Evolutionary conservation across 2,797 vertebrate genomes (phyloP).

Genomic region (Morus bassanus): DNA sequence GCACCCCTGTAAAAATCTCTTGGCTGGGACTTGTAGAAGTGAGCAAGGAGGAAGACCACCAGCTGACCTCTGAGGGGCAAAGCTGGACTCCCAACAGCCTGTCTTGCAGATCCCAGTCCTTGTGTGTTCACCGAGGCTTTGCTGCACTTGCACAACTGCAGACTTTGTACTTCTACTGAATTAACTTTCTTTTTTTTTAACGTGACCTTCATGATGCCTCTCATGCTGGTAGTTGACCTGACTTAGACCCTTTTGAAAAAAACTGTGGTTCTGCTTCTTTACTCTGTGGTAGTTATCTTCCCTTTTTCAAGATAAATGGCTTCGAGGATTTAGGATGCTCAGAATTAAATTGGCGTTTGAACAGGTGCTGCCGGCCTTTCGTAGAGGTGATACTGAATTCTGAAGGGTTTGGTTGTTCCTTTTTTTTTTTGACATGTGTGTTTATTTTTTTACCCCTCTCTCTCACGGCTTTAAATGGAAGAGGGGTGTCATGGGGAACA

Average conservation of each 20-base stretch:
- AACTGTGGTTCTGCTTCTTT: rapidly evolving
- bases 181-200: not conserved
- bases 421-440: not conserved
- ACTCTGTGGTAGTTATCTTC: not conserved
- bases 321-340: not conserved
- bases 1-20: not conserved
- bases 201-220: not conserved
- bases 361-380: not conserved
- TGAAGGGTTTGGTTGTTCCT: not conserved
- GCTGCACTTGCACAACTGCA: not conserved
- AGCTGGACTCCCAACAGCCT: not conserved
- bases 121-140: not conserved
- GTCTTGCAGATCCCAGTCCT: not conserved
- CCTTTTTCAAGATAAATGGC: not conserved
- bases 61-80: not conserved
- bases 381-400: not conserved
- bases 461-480: not conserved
- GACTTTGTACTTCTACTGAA: not conserved
- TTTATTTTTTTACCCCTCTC: not conserved
- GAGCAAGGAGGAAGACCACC: not conserved
- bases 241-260: not conserved
- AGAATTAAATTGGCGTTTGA: not conserved
- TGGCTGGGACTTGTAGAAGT: not conserved
- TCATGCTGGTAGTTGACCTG: not conserved
- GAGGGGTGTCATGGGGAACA: not conserved